These are phyloP conservation scores for Limnephilus auricula DNA, from an alignment of 2,888 invertebrate species.

Conservation along the genomic window DNA sequence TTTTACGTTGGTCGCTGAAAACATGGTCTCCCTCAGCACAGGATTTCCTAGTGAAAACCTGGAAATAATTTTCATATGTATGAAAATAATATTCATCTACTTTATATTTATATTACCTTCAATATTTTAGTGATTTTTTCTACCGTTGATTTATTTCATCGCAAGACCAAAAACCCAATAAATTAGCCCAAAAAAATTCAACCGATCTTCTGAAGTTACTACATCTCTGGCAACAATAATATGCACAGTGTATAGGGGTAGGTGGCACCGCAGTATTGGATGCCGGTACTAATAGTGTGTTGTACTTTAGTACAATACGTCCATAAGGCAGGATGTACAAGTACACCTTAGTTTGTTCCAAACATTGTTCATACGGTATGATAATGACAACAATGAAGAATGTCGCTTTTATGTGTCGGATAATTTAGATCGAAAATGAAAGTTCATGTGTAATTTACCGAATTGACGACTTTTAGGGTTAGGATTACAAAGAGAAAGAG, in stretches of 20 bases:
- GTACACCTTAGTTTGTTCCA: not conserved
- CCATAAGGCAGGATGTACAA: not conserved
- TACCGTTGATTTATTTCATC: too few relatives aligned
- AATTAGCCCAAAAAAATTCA: not conserved
- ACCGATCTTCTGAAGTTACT: not conserved
- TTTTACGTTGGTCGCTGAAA: too few relatives aligned
- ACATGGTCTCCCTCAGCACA: too few relatives aligned
- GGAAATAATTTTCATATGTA: too few relatives aligned
- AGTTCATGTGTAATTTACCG: not conserved
- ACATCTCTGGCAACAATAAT: not conserved
- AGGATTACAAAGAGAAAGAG: too few relatives aligned
- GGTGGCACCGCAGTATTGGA: not conserved
- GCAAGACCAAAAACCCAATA: too few relatives aligned
- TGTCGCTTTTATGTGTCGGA: not conserved
- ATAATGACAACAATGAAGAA: not conserved
- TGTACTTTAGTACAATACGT: not conserved
- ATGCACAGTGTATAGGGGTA: not conserved
- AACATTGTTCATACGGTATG: not conserved
- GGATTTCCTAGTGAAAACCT: too few relatives aligned
- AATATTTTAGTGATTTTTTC: too few relatives aligned
- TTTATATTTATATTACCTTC: too few relatives aligned
- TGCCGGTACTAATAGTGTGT: not conserved
- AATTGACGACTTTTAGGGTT: too few relatives aligned
- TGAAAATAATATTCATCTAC: too few relatives aligned
- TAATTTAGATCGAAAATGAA: not conserved